Base-by-base conservation (phyloP, 2,888 invertebrate species). In the Agrochola lota region DNA sequence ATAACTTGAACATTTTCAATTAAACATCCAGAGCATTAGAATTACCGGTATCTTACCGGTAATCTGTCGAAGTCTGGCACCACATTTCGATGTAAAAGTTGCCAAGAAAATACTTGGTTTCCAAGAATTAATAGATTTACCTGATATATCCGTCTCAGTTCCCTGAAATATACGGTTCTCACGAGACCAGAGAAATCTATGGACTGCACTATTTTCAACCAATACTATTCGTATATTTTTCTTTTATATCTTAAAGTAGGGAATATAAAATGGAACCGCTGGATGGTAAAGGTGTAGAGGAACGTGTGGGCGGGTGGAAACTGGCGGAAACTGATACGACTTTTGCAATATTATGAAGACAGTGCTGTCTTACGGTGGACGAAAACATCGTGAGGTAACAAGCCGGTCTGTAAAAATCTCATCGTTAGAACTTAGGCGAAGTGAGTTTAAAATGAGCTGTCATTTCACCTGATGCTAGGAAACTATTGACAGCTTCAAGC, bases 71-170 rank as follows among this genome's bases (percentile, higher is more conserved):
- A 9, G 17, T 69, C 57, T 55, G 60, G 26, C 63, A 57, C 60
- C 60, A 35, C 40, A 49, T 43, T 59, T 46, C 52, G 8, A 26
- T 70, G 43, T 46, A 72, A 67, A 76, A 46, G 40, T 59, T 49
- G 5, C 46, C 35, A 43, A 66, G 71, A 52, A 78, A 72, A 74
- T 72, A 40, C 74, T 70, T 35, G 46, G 59, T 71, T 83, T 62
- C 46, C 77, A 35, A 71, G 74, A 75, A 78, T 85, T 78, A 85
- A 84, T 84, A 84, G 85, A 85, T 83, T 75, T 74, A 69, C 74
- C 71, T 80, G 78, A 74, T 83, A 83, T 81, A 85, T 84, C 77
- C 78, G 71, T 84, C 71, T 68, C 40, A 20, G 62, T 59, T 40
- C 40, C 35, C 40, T 57, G 78, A 74, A 78, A 84, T 63, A 78